phyloP scores from a whole-genome alignment of 2,888 invertebrate genomes.

The Synanthedon andrenaeformis region DNA sequence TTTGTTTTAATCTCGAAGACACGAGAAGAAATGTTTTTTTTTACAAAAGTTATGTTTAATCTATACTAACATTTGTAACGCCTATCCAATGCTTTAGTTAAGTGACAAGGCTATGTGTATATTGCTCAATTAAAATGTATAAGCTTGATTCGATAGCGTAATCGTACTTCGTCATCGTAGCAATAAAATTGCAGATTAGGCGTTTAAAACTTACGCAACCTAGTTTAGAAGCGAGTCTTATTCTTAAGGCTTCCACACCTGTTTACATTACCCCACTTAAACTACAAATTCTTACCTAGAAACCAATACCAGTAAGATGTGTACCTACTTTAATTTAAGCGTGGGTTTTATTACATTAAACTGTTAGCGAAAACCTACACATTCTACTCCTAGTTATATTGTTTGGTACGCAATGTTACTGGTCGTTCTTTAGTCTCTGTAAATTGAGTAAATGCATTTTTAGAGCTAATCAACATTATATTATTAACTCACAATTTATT shows the following conservation, averaged over 20 bases:
- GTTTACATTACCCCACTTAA: constrained; percentile 13
- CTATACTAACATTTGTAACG: too few relatives aligned
- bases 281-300: not conserved
- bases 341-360: not conserved
- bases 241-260: constrained; percentile 37
- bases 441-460: too few relatives aligned
- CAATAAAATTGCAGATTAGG: constrained; percentile 12
- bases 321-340: not conserved
- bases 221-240: constrained; percentile 28
- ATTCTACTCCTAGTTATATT: not conserved
- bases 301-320: not conserved
- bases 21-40: constrained; percentile 1
- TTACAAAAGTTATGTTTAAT: too few relatives aligned
- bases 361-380: not conserved
- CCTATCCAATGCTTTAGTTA: too few relatives aligned
- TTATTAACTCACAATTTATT: too few relatives aligned
- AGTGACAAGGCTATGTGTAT: not conserved
- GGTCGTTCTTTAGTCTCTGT: not conserved
- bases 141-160: not conserved
- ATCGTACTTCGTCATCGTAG: not conserved
- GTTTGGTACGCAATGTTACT: not conserved
- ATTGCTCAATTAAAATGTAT: not conserved
- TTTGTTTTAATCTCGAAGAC: constrained; percentile 24
- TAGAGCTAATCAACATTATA: too few relatives aligned
- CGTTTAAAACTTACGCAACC: constrained; percentile 37